phyloP scores from a whole-genome alignment of 2,888 invertebrate species.

The Hipparchia sbordonii region DNA sequence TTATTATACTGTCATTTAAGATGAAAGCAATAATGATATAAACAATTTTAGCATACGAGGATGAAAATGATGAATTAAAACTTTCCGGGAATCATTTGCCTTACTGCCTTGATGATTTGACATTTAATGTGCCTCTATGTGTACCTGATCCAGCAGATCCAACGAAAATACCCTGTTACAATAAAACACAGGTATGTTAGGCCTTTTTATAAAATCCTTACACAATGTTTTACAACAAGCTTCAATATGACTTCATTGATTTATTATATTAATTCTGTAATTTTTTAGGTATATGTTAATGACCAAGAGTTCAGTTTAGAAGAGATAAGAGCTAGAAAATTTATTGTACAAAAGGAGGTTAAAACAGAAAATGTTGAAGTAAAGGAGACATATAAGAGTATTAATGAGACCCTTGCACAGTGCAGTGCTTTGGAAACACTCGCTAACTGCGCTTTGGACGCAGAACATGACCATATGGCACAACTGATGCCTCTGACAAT shows the following conservation, averaged over 20 bases:
- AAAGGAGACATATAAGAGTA: constrained; percentile 60
- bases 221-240: too few relatives aligned
- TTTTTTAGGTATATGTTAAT: constrained; percentile 72
- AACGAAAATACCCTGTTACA: constrained; percentile 86
- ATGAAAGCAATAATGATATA: neutral
- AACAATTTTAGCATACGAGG: constrained; percentile 84
- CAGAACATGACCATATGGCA: constrained; percentile 74
- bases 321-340: constrained; percentile 86
- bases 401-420: constrained; percentile 73
- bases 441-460: constrained; percentile 76
- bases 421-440: constrained; percentile 77
- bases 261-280: neutral
- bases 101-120: constrained; percentile 80
- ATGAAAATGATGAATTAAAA: constrained; percentile 74
- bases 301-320: constrained; percentile 90
- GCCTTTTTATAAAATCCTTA: too few relatives aligned
- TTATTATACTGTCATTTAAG: too few relatives aligned
- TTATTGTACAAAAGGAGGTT: constrained; percentile 64
- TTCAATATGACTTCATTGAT: too few relatives aligned
- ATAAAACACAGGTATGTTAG: constrained; percentile 82
- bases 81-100: constrained; percentile 72
- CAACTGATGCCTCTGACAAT: constrained; percentile 74
- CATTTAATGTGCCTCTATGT: constrained; percentile 81
- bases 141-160: constrained; percentile 85
- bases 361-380: constrained; percentile 62